A percentile compares a stretch with the other conserved stretches of the same genome.
phyloP scores from a whole-genome alignment of 2,888 invertebrate genomes.

The Theretra japonica region DNA sequence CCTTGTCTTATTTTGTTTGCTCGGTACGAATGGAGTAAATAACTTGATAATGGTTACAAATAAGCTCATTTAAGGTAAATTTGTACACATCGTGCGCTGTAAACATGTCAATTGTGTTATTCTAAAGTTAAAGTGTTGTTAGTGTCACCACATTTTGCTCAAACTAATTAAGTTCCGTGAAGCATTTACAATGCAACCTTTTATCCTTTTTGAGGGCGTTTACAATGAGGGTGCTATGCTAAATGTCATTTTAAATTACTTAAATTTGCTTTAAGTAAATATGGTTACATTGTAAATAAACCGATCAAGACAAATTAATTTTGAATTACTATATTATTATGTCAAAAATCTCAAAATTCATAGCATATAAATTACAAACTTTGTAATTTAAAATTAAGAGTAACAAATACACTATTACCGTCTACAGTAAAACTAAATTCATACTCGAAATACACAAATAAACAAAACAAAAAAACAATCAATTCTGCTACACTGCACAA shows the following conservation, averaged over 20 bases:
- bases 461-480: background rate
- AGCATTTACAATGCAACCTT: background rate
- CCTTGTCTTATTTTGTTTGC: background rate
- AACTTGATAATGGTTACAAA: background rate
- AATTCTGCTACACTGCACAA: background rate
- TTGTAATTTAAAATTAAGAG: too few species aligned
- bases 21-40: background rate
- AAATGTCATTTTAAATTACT: background rate
- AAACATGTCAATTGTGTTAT: background rate
- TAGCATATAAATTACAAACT: too few species aligned
- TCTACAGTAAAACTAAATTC: background rate
- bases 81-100: background rate
- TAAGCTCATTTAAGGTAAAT: constrained; percentile 1
- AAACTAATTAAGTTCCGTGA: constrained; percentile 8
- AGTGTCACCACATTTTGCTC: constrained; percentile 1
- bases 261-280: background rate
- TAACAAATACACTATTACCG: too few species aligned
- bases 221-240: background rate
- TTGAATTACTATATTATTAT: too few species aligned
- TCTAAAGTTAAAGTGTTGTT: background rate
- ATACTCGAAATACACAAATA: background rate
- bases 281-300: background rate
- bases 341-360: too few species aligned
- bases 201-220: background rate
- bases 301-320: background rate